phyloP scores from a whole-genome alignment of 2,888 invertebrate species.

The Chloroclysta siterata region DNA sequence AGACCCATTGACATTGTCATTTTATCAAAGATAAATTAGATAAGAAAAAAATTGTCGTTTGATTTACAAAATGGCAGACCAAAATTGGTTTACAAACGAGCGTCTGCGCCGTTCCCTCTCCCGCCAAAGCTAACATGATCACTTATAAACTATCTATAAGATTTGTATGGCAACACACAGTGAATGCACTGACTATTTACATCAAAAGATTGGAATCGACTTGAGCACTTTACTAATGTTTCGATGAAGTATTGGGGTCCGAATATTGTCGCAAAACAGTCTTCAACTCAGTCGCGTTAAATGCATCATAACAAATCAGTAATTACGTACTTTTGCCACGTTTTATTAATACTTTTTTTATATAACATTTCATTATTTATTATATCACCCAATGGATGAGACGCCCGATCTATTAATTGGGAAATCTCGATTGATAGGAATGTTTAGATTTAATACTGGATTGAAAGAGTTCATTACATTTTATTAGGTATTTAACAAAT shows the following conservation, averaged over 20 bases:
- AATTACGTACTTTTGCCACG: constrained; percentile 69
- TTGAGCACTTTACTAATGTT: constrained; percentile 35
- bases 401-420: constrained; percentile 56
- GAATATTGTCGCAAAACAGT: constrained; percentile 74
- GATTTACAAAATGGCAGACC: too few species aligned
- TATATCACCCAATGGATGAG: constrained; percentile 77
- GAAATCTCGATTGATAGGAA: constrained; percentile 78
- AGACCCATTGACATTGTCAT: too few species aligned
- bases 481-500: constrained; percentile 26
- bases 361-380: constrained; percentile 67
- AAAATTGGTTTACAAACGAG: neutral
- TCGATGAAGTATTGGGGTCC: constrained; percentile 27
- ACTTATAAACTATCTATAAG: constrained; percentile 76
- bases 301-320: constrained; percentile 62
- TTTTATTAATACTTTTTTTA: constrained; percentile 70
- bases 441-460: constrained; percentile 80
- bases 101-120: constrained; percentile 44
- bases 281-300: constrained; percentile 72
- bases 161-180: constrained; percentile 84
- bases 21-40: too few species aligned
- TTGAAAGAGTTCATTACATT: constrained; percentile 29
- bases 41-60: too few species aligned
- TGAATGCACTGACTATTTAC: constrained; percentile 79
- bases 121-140: constrained; percentile 56
- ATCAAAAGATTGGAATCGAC: constrained; percentile 43